Evolutionary conservation across 2,888 invertebrate genomes (phyloP).

Genomic region (Gymnoscelis rufifasciata): DNA sequence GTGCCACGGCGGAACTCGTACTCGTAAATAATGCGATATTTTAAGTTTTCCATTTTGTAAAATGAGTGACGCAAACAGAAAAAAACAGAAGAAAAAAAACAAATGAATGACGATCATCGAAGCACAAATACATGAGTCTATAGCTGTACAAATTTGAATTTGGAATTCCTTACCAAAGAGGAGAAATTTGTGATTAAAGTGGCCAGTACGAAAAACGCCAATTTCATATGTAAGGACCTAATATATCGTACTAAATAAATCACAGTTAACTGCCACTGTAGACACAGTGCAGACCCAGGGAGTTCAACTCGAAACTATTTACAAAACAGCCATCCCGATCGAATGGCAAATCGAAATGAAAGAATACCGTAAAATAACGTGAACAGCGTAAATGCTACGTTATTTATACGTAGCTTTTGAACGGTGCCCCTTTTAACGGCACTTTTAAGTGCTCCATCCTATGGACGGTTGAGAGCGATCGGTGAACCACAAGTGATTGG

Average conservation of each 20-base stretch:
- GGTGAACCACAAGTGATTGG: slow-evolving; percentile 12
- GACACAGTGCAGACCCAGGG: slow-evolving; percentile 7
- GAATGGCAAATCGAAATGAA: slow-evolving; percentile 44
- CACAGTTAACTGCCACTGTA: slow-evolving; percentile 1
- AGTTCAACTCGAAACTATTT: slow-evolving; percentile 17
- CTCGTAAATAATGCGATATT: too few relatives aligned
- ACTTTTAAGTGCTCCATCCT: slow-evolving; percentile 68
- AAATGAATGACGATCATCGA: too few relatives aligned
- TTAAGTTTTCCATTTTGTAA: too few relatives aligned
- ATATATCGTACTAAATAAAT: slow-evolving; percentile 1
- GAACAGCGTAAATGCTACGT: slow-evolving; percentile 62
- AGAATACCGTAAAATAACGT: slow-evolving; percentile 67
- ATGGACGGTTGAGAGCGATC: slow-evolving; percentile 31
- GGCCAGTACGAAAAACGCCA: too few relatives aligned
- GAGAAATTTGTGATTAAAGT: too few relatives aligned
- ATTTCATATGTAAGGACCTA: too few relatives aligned
- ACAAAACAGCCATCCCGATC: slow-evolving; percentile 25
- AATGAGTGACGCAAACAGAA: too few relatives aligned
- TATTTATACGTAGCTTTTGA: slow-evolving; percentile 73
- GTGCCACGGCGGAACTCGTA: too few relatives aligned
- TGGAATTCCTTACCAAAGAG: too few relatives aligned
- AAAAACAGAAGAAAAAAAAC: too few relatives aligned
- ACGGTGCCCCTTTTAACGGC: slow-evolving; percentile 68
- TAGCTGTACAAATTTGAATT: too few relatives aligned
- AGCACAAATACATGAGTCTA: too few relatives aligned